Evolutionary conservation across 2,113 vertebrate genomes (phyloP).

Genomic region (Melanerpes formicivorus): DNA sequence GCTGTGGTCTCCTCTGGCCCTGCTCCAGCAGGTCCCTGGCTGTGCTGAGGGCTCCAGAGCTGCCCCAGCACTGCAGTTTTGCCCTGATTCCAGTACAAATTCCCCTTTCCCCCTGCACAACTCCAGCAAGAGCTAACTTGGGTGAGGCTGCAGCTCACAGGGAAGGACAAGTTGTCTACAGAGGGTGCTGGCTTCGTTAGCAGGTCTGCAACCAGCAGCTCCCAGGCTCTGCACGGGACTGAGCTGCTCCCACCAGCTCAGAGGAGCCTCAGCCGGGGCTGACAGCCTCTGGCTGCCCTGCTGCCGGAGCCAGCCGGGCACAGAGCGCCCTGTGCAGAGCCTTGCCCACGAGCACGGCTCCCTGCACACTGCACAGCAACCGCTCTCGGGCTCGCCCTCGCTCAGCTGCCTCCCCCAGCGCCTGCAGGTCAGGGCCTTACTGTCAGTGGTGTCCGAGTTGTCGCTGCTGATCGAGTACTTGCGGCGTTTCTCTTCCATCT

Average conservation of each 20-base stretch:
- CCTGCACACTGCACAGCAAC: slow-evolving; percentile 18
- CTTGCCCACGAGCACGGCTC: slow-evolving; percentile 21
- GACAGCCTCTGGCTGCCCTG: slow-evolving; percentile 38
- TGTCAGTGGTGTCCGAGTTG: slow-evolving; percentile 97
- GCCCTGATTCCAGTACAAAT: background rate
- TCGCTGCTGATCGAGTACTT: slow-evolving; percentile 98
- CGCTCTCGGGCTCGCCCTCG: slow-evolving; percentile 34
- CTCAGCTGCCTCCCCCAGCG: slow-evolving; percentile 50
- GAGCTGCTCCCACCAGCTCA: slow-evolving; percentile 17
- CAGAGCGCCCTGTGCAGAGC: background rate
- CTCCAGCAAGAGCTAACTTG: background rate
- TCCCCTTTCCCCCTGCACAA: background rate
- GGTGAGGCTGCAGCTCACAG: background rate
- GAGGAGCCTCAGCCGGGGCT: background rate
- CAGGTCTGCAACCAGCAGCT: slow-evolving; percentile 8
- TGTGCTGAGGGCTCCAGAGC: too few species aligned
- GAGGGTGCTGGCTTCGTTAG: background rate
- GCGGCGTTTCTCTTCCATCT: slow-evolving; percentile 98
- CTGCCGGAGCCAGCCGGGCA: slow-evolving; percentile 20
- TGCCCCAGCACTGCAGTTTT: background rate
- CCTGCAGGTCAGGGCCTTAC: slow-evolving; percentile 81
- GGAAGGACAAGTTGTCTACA: background rate
- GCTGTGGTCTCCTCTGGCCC: too few species aligned
- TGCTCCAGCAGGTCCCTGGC: too few species aligned
- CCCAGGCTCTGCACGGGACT: background rate